These are phyloP conservation scores for Rhinatrema bivittatum DNA, from an alignment of 2,797 vertebrate genomes.

Conservation along the genomic window DNA sequence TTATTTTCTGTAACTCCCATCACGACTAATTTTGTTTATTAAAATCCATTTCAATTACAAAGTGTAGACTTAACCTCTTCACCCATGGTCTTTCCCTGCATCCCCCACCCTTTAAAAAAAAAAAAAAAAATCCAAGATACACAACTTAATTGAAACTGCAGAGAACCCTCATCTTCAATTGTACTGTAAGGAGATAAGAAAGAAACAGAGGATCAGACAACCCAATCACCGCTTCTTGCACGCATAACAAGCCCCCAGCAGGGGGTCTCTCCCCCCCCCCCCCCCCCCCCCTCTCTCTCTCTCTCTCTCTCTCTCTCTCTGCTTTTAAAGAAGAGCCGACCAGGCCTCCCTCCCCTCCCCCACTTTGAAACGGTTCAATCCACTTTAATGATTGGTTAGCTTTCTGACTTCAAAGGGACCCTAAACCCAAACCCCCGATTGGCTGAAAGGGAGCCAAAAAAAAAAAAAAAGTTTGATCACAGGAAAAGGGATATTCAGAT, in stretches of 20 bases:
- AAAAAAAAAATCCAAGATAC: no score
- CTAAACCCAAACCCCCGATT: constrained; percentile 24
- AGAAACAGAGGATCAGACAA: constrained; percentile 3
- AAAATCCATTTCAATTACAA: no score
- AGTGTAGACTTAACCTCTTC: not conserved
- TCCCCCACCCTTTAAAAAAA: no score
- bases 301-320: no score
- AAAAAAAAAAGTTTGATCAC: constrained; percentile 9
- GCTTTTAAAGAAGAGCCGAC: constrained; percentile 69
- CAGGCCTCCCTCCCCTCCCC: no score
- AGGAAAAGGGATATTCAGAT: not conserved
- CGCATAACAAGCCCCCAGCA: constrained; percentile 66
- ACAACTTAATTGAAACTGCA: no score
- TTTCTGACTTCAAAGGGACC: constrained; percentile 44
- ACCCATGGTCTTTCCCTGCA: not conserved
- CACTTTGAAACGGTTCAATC: constrained; percentile 59
- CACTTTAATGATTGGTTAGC: constrained; percentile 53
- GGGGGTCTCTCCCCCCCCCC: constrained; percentile 61
- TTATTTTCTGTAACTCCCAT: no score
- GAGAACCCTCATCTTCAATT: no score
- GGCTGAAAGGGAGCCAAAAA: constrained; percentile 28
- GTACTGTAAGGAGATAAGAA: constrained; percentile 4
- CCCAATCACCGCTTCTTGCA: constrained; percentile 44
- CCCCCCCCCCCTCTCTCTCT: no score
- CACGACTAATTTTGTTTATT: no score